These are phyloP conservation scores for Caiman crocodilus DNA, from an alignment of 2,797 vertebrate species.

Conservation along the genomic window DNA sequence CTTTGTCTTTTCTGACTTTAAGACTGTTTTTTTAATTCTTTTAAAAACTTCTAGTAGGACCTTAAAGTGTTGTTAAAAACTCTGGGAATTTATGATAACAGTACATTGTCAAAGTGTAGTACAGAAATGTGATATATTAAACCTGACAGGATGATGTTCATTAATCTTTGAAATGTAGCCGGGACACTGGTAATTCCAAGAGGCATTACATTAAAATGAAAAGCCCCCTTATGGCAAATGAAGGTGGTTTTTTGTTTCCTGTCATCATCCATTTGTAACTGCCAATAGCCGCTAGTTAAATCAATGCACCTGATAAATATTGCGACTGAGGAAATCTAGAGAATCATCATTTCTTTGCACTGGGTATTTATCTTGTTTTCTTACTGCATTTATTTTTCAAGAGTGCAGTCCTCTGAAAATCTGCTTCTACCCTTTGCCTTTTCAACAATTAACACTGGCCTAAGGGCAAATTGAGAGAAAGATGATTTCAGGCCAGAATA, in stretches of 20 bases:
- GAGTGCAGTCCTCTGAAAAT: conserved; percentile 6
- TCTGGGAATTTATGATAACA: conserved; percentile 9
- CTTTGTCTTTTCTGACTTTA: neutral
- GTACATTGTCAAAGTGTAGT: neutral
- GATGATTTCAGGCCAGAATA: conserved; percentile 37
- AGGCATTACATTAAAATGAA: conserved; percentile 77
- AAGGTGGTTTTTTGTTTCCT: conserved; percentile 77
- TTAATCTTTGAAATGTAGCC: conserved; percentile 77
- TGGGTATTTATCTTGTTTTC: conserved; percentile 72
- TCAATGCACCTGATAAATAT: conserved; percentile 81
- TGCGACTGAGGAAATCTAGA: conserved; percentile 66
- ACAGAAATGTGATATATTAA: conserved; percentile 50
- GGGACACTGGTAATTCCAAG: conserved; percentile 74
- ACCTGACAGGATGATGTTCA: conserved; percentile 69
- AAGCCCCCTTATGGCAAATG: conserved; percentile 72
- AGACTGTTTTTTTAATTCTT: neutral
- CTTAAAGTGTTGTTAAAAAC: neutral
- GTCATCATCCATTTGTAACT: conserved; percentile 82
- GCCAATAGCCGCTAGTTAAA: conserved; percentile 79
- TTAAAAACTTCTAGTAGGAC: neutral
- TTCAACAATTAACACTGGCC: conserved; percentile 61
- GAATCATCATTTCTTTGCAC: conserved; percentile 72
- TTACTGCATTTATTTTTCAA: conserved; percentile 69
- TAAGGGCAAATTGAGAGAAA: conserved; percentile 49
- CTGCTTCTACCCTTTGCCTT: conserved; percentile 27